These are phyloP conservation scores for Lophura nycthemera DNA, from an alignment of 2,113 vertebrate genomes.

Conservation along the genomic window DNA sequence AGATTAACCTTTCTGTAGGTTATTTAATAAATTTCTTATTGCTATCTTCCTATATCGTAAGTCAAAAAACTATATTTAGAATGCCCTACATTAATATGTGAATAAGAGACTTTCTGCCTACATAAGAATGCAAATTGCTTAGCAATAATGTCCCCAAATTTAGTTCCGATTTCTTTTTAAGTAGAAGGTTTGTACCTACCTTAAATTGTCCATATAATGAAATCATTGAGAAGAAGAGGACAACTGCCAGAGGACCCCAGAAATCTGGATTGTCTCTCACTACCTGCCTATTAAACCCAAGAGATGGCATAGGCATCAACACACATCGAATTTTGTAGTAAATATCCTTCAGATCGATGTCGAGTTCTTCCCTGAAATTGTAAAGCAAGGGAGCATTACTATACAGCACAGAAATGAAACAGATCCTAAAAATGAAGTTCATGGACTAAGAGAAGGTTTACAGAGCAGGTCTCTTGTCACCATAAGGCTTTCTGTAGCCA, in stretches of 20 bases:
- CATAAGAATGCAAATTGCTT: background rate
- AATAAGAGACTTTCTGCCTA: background rate
- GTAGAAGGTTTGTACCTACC: conserved; percentile 79
- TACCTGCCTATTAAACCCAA: conserved; percentile 97
- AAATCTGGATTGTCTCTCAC: conserved; percentile 99
- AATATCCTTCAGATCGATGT: conserved; percentile 98
- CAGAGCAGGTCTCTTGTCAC: background rate
- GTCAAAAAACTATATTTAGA: background rate
- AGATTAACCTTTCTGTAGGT: background rate
- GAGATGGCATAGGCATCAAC: conserved; percentile 97
- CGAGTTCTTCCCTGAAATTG: conserved; percentile 90
- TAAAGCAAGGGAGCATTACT: conserved; percentile 46
- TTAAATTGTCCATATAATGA: conserved; percentile 98
- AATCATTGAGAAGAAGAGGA: conserved; percentile 99
- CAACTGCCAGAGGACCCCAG: conserved; percentile 96
- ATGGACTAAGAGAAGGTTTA: background rate
- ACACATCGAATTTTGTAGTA: conserved; percentile 99
- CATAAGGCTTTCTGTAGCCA: background rate
- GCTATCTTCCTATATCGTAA: background rate
- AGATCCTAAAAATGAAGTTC: background rate
- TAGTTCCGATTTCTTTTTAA: background rate
- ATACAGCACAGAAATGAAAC: background rate
- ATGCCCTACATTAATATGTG: background rate
- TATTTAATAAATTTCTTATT: background rate
- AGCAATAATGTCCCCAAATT: background rate